Percentiles rank a stretch among this genome's conserved stretches.
Conservation (phyloP, 2,888 invertebrate genomes). For the Hyles lineata region DNA sequence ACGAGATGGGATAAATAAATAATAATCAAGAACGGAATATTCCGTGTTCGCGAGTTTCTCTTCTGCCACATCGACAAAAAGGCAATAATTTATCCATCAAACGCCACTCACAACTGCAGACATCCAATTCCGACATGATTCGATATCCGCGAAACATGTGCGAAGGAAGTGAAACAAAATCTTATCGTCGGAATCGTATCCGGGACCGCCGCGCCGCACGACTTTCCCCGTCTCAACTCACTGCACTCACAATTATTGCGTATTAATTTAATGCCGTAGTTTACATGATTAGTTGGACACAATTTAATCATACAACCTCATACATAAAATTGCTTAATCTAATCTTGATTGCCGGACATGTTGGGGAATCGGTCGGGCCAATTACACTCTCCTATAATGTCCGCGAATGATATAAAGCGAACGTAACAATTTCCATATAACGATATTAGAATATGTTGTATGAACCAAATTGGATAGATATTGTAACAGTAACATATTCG, state of each 20-base stretch:
- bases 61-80: not conserved
- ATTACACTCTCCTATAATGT: not conserved
- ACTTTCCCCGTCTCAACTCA: slow-evolving; percentile 21
- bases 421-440: slow-evolving; percentile 11
- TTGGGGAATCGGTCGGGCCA: not conserved
- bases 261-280: slow-evolving; percentile 23
- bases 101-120: slow-evolving; percentile 4
- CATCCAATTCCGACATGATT: slow-evolving; percentile 35
- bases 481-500: not conserved
- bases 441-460: slow-evolving; percentile 3
- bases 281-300: slow-evolving; percentile 17
- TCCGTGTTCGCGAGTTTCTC: not conserved
- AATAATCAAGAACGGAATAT: not conserved
- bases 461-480: not conserved
- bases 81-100: slow-evolving; percentile 20
- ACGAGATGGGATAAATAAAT: not conserved
- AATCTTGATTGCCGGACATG: not conserved
- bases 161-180: slow-evolving; percentile 54
- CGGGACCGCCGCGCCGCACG: slow-evolving; percentile 5
- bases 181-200: slow-evolving; percentile 36
- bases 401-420: slow-evolving; percentile 15
- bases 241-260: slow-evolving; percentile 27
- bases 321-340: slow-evolving; percentile 31
- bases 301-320: slow-evolving; percentile 27
- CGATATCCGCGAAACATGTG: slow-evolving; percentile 54